phyloP scores from a whole-genome alignment of 2,888 invertebrate species.

The Zaprionus lineosus region DNA sequence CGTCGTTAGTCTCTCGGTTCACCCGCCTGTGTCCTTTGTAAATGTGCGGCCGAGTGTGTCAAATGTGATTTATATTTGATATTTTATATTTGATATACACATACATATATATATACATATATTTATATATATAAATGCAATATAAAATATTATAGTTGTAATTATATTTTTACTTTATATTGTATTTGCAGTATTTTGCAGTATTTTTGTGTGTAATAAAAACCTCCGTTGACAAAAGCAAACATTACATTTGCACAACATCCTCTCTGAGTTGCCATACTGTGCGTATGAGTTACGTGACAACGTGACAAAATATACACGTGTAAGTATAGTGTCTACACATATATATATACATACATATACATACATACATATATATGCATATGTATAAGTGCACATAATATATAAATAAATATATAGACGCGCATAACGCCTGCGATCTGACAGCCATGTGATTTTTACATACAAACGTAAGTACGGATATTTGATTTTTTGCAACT shows the following conservation, averaged over 20 bases:
- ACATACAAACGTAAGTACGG: slow-evolving; percentile 3
- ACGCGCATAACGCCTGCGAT: slow-evolving; percentile 20
- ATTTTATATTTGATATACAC: slow-evolving; percentile 7
- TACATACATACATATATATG: background rate
- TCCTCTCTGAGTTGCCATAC: no score
- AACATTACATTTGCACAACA: slow-evolving; percentile 33
- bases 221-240: slow-evolving; percentile 34
- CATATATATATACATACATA: background rate
- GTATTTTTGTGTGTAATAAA: slow-evolving; percentile 38
- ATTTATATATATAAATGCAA: no score
- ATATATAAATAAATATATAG: background rate
- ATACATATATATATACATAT: slow-evolving; percentile 9
- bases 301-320: slow-evolving; percentile 24
- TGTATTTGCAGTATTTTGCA: slow-evolving; percentile 14
- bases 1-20: background rate
- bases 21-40: slow-evolving; percentile 10
- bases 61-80: slow-evolving; percentile 43
- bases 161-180: slow-evolving; percentile 1
- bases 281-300: slow-evolving; percentile 52
- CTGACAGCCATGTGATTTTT: slow-evolving; percentile 42
- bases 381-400: background rate
- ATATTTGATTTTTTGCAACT: slow-evolving; percentile 41
- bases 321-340: background rate
- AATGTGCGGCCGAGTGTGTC: slow-evolving; percentile 29
- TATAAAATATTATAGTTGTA: no score